These are phyloP conservation scores for Latheticus oryzae DNA, from an alignment of 2,888 invertebrate species.

Conservation along the genomic window DNA sequence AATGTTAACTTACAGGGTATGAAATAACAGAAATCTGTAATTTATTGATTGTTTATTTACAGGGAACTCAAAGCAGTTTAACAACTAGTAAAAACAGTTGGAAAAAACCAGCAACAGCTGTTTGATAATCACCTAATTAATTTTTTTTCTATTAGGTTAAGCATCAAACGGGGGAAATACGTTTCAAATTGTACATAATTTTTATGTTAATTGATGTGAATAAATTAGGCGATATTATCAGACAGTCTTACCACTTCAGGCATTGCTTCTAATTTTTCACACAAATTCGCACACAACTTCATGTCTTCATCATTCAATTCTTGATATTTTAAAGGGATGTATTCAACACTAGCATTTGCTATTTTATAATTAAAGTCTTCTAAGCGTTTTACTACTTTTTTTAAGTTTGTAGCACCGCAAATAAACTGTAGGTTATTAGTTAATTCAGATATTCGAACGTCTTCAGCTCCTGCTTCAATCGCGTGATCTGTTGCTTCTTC, in stretches of 20 bases:
- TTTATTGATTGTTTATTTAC: constrained; percentile 41
- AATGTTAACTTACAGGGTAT: constrained; percentile 61
- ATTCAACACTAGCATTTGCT: constrained; percentile 66
- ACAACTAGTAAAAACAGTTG: constrained; percentile 60
- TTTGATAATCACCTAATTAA: constrained; percentile 49
- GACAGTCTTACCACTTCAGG: constrained; percentile 71
- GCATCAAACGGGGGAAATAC: constrained; percentile 33
- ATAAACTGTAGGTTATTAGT: constrained; percentile 69
- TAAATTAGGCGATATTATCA: constrained; percentile 68
- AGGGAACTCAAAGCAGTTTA: constrained; percentile 61
- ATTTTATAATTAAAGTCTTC: constrained; percentile 66
- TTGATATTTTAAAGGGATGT: constrained; percentile 65
- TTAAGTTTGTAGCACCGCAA: constrained; percentile 67
- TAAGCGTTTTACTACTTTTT: constrained; percentile 66
- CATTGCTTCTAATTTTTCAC: constrained; percentile 68
- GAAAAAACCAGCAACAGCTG: constrained; percentile 56
- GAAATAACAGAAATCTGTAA: constrained; percentile 21
- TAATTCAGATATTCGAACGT: constrained; percentile 69
- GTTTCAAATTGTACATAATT: constrained; percentile 38
- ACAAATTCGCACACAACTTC: constrained; percentile 65
- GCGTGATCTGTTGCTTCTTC: constrained; percentile 75
- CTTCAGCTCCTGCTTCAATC: constrained; percentile 76
- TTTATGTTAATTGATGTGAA: constrained; percentile 29
- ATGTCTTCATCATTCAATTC: constrained; percentile 68
- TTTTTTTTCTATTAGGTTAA: constrained; percentile 5